phyloP scores from a whole-genome alignment of 1,140 invertebrate genomes.

The Drosophila guanche region DNA sequence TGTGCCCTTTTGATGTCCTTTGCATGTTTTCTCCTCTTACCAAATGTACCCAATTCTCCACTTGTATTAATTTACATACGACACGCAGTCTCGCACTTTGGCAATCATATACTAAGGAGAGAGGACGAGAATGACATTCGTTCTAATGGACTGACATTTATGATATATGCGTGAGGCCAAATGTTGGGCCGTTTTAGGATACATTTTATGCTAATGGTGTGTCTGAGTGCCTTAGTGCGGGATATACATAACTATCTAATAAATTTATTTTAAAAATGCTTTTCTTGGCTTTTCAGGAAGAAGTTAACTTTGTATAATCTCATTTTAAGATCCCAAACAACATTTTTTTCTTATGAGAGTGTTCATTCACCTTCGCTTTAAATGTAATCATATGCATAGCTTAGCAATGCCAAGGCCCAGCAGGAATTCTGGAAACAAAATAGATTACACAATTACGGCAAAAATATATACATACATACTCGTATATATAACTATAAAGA shows the following conservation, averaged over 20 bases:
- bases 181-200: conserved; percentile 12
- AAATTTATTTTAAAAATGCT: conserved; percentile 3
- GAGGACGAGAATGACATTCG: neutral
- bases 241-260: neutral
- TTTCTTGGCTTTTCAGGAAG: no score
- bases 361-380: no score
- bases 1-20: conserved; percentile 75
- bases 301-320: no score
- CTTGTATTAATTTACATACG: conserved; percentile 78
- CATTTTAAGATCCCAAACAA: no score
- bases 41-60: conserved; percentile 44
- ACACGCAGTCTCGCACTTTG: conserved; percentile 75
- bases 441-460: neutral
- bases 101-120: conserved; percentile 23
- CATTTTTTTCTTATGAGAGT: no score
- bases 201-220: conserved; percentile 3
- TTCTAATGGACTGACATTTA: conserved; percentile 44
- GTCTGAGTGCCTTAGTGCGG: neutral
- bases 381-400: no score
- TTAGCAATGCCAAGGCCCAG: no score
- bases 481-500: conserved; percentile 8
- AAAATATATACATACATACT: neutral
- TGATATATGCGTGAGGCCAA: conserved; percentile 59
- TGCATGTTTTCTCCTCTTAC: conserved; percentile 58
- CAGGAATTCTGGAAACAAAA: no score